Percentiles rank a stretch among this genome's conserved stretches.
Evolutionary conservation across 2,888 invertebrate genomes (phyloP).

Genomic region (Gonocerus acuteangulatus): DNA sequence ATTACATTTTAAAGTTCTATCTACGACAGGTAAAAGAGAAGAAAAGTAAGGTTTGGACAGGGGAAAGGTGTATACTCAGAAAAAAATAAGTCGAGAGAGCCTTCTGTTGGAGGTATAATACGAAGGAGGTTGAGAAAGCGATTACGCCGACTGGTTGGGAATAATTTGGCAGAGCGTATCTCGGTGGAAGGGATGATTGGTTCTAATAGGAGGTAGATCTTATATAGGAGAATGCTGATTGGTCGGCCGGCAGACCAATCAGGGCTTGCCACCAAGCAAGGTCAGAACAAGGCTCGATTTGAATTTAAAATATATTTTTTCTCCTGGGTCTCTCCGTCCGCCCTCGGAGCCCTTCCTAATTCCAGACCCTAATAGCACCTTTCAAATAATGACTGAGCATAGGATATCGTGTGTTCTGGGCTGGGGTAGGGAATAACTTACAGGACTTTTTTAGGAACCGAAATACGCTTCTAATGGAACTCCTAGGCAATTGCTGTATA

Average conservation of each 20-base stretch:
- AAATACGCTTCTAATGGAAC: too few relatives aligned
- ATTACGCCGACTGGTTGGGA: neutral
- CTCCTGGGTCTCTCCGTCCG: too few relatives aligned
- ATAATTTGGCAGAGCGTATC: neutral
- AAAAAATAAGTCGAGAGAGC: neutral
- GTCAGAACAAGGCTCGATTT: neutral
- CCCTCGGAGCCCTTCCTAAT: too few relatives aligned
- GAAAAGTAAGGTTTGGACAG: neutral
- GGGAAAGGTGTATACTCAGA: neutral
- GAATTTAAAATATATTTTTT: neutral
- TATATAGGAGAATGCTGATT: neutral
- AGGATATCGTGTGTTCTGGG: neutral
- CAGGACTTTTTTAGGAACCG: too few relatives aligned
- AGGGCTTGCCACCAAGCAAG: neutral
- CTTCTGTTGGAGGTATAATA: neutral
- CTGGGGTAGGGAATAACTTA: too few relatives aligned
- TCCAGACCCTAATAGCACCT: neutral
- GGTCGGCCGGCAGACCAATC: neutral
- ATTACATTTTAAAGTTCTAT: neutral
- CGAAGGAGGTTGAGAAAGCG: neutral
- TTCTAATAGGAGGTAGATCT: neutral
- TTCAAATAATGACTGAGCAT: constrained; percentile 1
- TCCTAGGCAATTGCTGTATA: too few relatives aligned
- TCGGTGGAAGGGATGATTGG: neutral
- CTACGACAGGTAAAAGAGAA: neutral